Evolutionary conservation across 2,113 vertebrate species (phyloP).

Genomic region (Rhegmatorhina hoffmannsi): DNA sequence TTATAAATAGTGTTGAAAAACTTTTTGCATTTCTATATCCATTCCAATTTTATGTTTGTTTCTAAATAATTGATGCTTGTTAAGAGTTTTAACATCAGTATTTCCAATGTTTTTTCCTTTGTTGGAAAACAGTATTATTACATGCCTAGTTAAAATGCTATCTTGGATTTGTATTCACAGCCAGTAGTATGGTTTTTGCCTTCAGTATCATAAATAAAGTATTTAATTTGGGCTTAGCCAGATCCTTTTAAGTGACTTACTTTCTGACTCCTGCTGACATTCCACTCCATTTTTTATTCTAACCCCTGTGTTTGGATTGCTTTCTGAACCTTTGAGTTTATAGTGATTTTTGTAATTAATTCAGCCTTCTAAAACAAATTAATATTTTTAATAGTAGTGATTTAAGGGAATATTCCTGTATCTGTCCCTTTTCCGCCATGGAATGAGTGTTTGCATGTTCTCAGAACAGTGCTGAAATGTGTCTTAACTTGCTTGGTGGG

Average conservation of each 20-base stretch:
- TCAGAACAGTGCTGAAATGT: neutral
- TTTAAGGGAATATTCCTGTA: neutral
- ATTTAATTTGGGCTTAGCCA: neutral
- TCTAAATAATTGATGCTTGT: neutral
- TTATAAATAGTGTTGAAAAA: conserved; percentile 7
- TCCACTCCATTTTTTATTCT: neutral
- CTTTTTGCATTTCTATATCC: neutral
- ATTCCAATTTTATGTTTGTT: neutral
- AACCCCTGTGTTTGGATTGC: neutral
- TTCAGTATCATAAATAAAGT: neutral
- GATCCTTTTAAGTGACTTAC: neutral
- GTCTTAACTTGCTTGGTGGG: neutral
- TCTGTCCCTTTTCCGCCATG: neutral
- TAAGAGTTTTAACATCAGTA: conserved; percentile 3
- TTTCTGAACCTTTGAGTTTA: neutral
- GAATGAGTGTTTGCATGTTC: neutral
- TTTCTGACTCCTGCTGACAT: neutral
- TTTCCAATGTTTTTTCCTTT: neutral
- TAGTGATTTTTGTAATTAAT: neutral
- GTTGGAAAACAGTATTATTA: neutral
- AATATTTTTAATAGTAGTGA: neutral
- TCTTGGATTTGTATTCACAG: neutral
- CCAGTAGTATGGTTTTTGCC: neutral
- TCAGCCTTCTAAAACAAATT: neutral
- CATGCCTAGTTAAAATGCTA: neutral